These are phyloP conservation scores for Pseudococcus jackbeardsleyi DNA, from an alignment of 2,888 invertebrate genomes.

Conservation along the genomic window DNA sequence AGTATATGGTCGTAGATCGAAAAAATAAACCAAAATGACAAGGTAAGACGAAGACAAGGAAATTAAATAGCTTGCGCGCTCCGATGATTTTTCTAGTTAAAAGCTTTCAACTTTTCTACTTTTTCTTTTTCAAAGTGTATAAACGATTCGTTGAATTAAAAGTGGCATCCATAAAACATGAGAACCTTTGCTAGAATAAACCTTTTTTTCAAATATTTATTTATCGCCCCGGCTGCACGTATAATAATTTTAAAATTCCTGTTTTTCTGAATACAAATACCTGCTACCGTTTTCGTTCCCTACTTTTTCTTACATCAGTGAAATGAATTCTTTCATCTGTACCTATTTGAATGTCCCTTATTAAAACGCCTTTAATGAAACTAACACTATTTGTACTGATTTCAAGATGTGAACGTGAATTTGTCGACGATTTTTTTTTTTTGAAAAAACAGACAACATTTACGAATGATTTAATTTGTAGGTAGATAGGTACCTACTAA, in stretches of 20 bases:
- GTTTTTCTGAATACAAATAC: constrained; percentile 51
- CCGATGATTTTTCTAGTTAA: constrained; percentile 64
- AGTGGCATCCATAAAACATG: constrained; percentile 65
- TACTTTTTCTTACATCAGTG: constrained; percentile 44
- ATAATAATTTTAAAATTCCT: constrained; percentile 61
- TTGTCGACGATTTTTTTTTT: neutral
- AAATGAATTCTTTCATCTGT: constrained; percentile 50
- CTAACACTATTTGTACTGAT: neutral
- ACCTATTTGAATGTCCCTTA: constrained; percentile 36
- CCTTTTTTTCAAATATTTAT: constrained; percentile 62
- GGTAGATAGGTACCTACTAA: too few relatives aligned
- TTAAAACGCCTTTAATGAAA: constrained; percentile 3
- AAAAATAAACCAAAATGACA: constrained; percentile 53
- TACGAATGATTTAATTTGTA: too few relatives aligned
- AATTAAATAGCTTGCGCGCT: constrained; percentile 64
- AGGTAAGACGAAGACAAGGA: constrained; percentile 56
- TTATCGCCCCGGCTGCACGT: constrained; percentile 61
- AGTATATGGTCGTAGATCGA: constrained; percentile 32
- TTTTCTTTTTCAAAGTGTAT: constrained; percentile 65
- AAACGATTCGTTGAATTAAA: constrained; percentile 65
- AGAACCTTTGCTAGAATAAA: constrained; percentile 62
- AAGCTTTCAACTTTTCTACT: constrained; percentile 63
- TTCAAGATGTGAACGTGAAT: neutral
- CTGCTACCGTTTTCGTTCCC: neutral
- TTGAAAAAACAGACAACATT: too few relatives aligned